Base-by-base conservation (phyloP, 2,113 vertebrate genomes). In the Cyanoramphus novaezelandiae region DNA sequence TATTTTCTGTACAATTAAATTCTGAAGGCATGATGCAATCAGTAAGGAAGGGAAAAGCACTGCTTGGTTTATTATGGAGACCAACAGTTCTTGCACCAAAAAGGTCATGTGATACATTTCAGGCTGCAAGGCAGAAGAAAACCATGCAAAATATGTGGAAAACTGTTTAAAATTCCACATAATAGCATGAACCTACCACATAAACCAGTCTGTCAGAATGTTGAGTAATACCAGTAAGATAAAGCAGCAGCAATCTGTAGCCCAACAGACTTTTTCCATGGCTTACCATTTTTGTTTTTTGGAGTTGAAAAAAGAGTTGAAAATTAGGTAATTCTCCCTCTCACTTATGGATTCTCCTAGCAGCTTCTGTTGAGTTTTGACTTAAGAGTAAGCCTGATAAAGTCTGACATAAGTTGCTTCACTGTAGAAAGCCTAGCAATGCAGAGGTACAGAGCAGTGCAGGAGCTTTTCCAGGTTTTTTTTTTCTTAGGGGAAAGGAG, bases 341-440 rank as follows among this genome's bases (percentile, higher is more conserved):
- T 88, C 86, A 91, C 17, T 93, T 93, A 93, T 23, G 69, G 84
- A 91, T 89, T 95, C 62, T 93, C 89, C 78, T 4, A 93, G 86
- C 83, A 95, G 89, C 77, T 93, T 89, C 91, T 92, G 69, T 75
- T 75, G 89, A 93, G 77, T 72, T 95, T 62, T 96, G 93, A 92
- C 69, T 96, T 85, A 93, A 95, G 27, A 94, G 20, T 64, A 96
- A 92, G 69, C 86, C 80, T 89, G 72, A 85, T 84, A 55, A 94
- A 91, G 63, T 79, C 93, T 95, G 91, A 92, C 89, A 50, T 33
- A 93, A 95, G 86, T 78, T 95, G 88, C 90, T 90, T 94, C 88
- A 90, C 82, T 94, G 90, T 62, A 96, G 92, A 95, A 95, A 96
- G 82, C 79, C 75, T 81, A 93, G 44, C 82, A 95, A 94, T 88